A percentile compares a stretch with the other conserved stretches of the same genome.
These are phyloP conservation scores for Odontocerum albicorne DNA, from an alignment of 2,888 invertebrate species.

Conservation along the genomic window DNA sequence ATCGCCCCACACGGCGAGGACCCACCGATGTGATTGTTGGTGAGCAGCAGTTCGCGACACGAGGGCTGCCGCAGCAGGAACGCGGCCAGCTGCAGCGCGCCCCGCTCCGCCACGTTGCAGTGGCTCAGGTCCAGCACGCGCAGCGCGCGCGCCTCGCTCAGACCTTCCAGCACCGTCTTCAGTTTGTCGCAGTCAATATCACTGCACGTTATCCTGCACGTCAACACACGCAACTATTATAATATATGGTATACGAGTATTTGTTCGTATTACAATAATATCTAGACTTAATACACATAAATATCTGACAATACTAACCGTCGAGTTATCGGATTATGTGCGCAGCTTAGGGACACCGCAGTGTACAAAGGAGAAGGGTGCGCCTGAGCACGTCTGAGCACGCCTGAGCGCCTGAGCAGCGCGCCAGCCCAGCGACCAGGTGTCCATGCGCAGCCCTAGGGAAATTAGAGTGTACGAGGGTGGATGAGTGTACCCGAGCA, in stretches of 20 bases:
- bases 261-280: too few relatives aligned
- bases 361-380: background rate
- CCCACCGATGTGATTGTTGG: slow-evolving; percentile 58
- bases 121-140: slow-evolving; percentile 65
- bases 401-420: too few relatives aligned
- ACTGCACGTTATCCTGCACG: slow-evolving; percentile 49
- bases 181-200: slow-evolving; percentile 53
- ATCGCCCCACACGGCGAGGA: too few relatives aligned
- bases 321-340: too few relatives aligned
- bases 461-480: too few relatives aligned
- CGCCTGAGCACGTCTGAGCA: background rate
- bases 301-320: too few relatives aligned
- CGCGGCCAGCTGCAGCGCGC: slow-evolving; percentile 63
- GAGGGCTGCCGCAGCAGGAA: slow-evolving; percentile 52
- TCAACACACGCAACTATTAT: background rate
- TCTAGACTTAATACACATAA: too few relatives aligned
- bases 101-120: slow-evolving; percentile 63
- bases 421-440: too few relatives aligned
- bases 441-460: too few relatives aligned
- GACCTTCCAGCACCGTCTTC: slow-evolving; percentile 51
- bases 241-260: background rate
- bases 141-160: slow-evolving; percentile 48
- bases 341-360: too few relatives aligned
- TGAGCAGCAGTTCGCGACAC: slow-evolving; percentile 52
- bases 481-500: slow-evolving; percentile 51